Conservation (phyloP, 1,140 invertebrate genomes). For the Rhizoglyphus robini region DNA sequence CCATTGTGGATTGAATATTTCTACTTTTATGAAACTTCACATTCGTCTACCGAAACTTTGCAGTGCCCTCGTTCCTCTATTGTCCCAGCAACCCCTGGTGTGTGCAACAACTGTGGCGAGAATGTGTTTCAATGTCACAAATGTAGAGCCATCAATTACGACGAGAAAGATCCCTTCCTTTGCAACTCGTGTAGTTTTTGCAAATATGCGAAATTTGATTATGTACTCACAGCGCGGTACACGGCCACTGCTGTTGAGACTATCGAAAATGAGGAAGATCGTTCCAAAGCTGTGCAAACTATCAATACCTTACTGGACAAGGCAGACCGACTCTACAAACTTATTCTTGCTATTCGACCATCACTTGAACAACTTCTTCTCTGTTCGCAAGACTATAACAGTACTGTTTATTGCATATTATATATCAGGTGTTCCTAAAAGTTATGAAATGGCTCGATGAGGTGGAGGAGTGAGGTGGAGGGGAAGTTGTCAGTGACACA, state of each 20-base stretch:
- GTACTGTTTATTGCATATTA: constrained; percentile 45
- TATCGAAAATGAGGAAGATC: constrained; percentile 90
- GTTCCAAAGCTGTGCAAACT: constrained; percentile 78
- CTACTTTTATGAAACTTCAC: constrained; percentile 84
- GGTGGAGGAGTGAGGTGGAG: too few relatives aligned
- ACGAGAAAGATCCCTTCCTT: constrained; percentile 96
- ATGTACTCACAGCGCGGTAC: constrained; percentile 66
- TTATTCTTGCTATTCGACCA: constrained; percentile 70
- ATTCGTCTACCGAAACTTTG: constrained; percentile 68
- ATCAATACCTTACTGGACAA: constrained; percentile 83
- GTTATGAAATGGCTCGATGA: too few relatives aligned
- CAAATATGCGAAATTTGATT: constrained; percentile 99
- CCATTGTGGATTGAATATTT: constrained; percentile 94
- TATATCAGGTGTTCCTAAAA: too few relatives aligned
- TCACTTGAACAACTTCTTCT: constrained; percentile 65
- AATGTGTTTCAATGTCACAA: constrained; percentile 85
- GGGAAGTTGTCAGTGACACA: too few relatives aligned
- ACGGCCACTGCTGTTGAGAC: constrained; percentile 83
- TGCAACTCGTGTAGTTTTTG: constrained; percentile 97
- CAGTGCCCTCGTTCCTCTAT: constrained; percentile 89
- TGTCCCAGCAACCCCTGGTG: constrained; percentile 89
- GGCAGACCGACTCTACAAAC: constrained; percentile 82
- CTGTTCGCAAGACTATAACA: constrained; percentile 62
- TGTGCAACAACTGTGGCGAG: constrained; percentile 93
- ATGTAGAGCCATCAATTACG: constrained; percentile 84